These are phyloP conservation scores for Rhimphoctona megacephalus DNA, from an alignment of 2,888 invertebrate species.

Conservation along the genomic window DNA sequence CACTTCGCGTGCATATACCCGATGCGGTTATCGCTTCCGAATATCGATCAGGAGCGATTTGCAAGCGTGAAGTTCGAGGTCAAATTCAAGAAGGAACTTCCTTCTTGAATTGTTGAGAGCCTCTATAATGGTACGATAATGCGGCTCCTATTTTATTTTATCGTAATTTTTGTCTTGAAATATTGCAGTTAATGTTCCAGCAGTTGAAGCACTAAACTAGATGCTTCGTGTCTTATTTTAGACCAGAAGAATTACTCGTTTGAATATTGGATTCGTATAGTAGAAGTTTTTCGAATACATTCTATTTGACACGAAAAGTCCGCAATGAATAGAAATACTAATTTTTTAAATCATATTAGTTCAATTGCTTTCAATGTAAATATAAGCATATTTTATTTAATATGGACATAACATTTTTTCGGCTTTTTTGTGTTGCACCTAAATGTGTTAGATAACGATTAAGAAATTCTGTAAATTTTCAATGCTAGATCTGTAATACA, in stretches of 20 bases:
- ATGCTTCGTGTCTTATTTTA: neutral
- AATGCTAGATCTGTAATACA: neutral
- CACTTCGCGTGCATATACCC: neutral
- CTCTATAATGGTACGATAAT: neutral
- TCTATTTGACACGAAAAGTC: neutral
- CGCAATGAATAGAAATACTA: neutral
- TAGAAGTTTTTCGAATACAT: too few relatives aligned
- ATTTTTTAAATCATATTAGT: neutral
- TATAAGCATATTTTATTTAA: neutral
- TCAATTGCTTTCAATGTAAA: neutral
- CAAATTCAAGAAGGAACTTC: constrained; percentile 23
- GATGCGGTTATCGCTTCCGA: constrained; percentile 50
- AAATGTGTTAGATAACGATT: neutral
- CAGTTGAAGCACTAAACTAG: neutral
- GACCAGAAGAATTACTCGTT: too few relatives aligned
- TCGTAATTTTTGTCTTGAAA: neutral
- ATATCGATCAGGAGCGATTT: constrained; percentile 54
- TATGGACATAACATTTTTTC: neutral
- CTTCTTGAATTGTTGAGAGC: constrained; percentile 32
- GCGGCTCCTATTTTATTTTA: neutral
- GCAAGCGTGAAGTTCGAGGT: constrained; percentile 42
- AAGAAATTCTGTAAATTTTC: neutral
- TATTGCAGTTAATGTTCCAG: neutral
- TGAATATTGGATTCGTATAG: too few relatives aligned
- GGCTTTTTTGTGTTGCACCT: neutral